Base-by-base conservation (phyloP, 1,140 invertebrate genomes). In the Caenorhabditis tropicalis region DNA sequence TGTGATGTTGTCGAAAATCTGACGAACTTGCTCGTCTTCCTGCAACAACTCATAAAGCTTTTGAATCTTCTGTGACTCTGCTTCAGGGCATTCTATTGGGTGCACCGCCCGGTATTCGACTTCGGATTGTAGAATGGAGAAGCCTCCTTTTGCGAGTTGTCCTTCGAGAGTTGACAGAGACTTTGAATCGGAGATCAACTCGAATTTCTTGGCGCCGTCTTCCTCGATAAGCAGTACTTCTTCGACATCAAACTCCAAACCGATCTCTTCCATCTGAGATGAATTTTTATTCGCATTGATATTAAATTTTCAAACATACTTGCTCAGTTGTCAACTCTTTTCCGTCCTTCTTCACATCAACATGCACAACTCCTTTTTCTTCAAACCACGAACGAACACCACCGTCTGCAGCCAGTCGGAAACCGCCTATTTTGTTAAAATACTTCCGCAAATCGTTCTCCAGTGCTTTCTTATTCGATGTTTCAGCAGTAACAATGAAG, bases 241-340 rank as follows among this genome's bases (percentile, higher is more conserved):
- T 82, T 89, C 89, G 49, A 87, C 90, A 48, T 89, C 89, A 16
- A 90, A 65, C 60, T 89, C 89, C 15, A 89, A 89, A 7, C 81
- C 89, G 7, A 88, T 56, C 81, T 89, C 89, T 83, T 89, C 89
- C 36, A 85, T 85, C 85, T 86, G 82, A 10, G 81, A 46, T 2
- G 6, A 3, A 33, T 21, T 19, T 31, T 16, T 65, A 19, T 46
- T 51, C 10, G 7, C 24, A 81, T 12, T 12, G 43, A 88, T 27
- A 84, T 21, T 19, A 12, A 27, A 21, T 84, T 84, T 87, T 86
- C 29, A 85, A 65, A 31, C 24, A 82, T 12, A 90, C 86, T 74
- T 90, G 39, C 79, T 88, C 88, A 10, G 89, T 46, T 1, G 16
- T 79, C 1, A 90, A 19, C 27, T 83, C 43, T 48, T 85, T 85